Base-by-base conservation (phyloP, 2,888 invertebrate species). In the Protodeltote pygarga region DNA sequence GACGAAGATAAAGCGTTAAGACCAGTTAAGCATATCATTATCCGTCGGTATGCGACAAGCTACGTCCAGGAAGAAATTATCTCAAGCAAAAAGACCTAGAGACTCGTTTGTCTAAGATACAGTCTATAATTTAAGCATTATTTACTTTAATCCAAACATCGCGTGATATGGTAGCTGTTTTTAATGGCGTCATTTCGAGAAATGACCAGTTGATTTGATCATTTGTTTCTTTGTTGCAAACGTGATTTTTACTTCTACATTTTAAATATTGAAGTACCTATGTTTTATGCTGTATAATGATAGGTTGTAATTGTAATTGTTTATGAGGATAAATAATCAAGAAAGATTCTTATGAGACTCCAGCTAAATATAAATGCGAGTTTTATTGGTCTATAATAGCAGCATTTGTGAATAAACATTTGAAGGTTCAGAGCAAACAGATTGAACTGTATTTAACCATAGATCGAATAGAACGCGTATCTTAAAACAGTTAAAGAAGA, bases 101-200 rank as follows among this genome's bases (percentile, higher is more conserved):
- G 13, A 21, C 34, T 57, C 58, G 51, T 58, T 58, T 44, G 34
- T 50, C 51, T 31, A 53, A 35, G 39, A 46, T 38, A 25, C 48
- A 40, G 45, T 45, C 48, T 69, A 63, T 76, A 78, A 81, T 81
- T 80, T 79, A 49, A 66, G 58, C 68, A 74, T 75, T 71, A 72
- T 81, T 79, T 72, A 69, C 65, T 66, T 74, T 81, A 81, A 84
- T 81, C 67, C 71, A 57, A 49, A 52, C 48, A 74, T 83, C 70
- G 83, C 83, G 80, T 83, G 84, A 39, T 37, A 37, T 39, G 24
- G 48, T 64, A 68, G 60, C 44, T 38, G 53, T 24, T 17, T 42
- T 60, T 71, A 58, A 68, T 72, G 47, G 46, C 44, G 58, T 59
- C 44, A 55, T 71, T 71, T 65, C 59, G 33, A 58, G 63, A 67